Percentiles rank a stretch among this genome's conserved stretches.
These are phyloP conservation scores for Gobio gobio DNA, from an alignment of 2,113 vertebrate species.

Conservation along the genomic window DNA sequence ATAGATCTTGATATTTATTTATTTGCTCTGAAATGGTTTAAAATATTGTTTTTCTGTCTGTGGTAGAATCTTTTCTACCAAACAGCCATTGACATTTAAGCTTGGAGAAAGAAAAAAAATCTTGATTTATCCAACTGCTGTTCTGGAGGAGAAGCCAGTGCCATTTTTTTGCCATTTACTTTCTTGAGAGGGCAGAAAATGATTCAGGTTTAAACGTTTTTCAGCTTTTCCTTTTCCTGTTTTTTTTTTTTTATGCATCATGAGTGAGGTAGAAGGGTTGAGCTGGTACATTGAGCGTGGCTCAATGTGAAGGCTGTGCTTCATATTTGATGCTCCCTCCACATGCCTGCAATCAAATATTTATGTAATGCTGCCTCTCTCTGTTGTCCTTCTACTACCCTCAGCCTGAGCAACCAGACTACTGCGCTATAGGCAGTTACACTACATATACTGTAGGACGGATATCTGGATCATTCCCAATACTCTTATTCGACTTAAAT, in stretches of 20 bases:
- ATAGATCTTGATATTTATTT: not conserved
- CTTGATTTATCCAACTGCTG: not conserved
- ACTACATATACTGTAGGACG: not conserved
- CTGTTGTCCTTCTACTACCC: constrained; percentile 60
- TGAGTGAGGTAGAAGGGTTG: constrained; percentile 30
- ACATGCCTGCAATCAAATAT: constrained; percentile 72
- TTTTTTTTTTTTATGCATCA: not conserved
- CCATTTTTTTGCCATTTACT: not conserved
- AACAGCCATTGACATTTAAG: not conserved
- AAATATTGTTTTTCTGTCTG: not conserved
- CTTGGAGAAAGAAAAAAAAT: not conserved
- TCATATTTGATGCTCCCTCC: constrained; percentile 62
- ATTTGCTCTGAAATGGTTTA: not conserved
- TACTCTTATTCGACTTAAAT: not conserved
- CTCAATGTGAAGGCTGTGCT: constrained; percentile 63
- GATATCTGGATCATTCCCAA: not conserved
- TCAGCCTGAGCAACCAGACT: constrained; percentile 26
- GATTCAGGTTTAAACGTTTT: not conserved
- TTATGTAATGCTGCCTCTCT: constrained; percentile 65
- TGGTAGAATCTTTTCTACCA: not conserved
- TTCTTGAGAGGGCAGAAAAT: not conserved
- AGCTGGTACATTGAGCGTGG: constrained; percentile 56
- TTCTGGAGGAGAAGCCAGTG: not conserved
- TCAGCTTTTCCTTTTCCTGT: not conserved
- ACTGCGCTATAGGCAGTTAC: constrained; percentile 25